These are phyloP conservation scores for Ligdia adustata DNA, from an alignment of 2,888 invertebrate species.

Conservation along the genomic window DNA sequence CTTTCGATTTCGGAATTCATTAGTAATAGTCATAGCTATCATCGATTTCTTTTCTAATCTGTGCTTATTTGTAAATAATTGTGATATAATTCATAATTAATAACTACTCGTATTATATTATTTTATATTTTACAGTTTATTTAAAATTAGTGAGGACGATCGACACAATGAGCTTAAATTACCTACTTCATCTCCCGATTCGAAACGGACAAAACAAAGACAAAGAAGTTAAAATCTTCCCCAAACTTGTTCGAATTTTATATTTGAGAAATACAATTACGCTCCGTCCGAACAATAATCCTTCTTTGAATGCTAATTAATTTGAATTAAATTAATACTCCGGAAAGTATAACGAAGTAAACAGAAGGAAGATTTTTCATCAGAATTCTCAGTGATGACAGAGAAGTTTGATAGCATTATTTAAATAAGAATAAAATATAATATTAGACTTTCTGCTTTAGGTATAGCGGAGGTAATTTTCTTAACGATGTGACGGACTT, in stretches of 20 bases:
- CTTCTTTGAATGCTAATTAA: slow-evolving; percentile 76
- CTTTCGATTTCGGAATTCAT: too few relatives aligned
- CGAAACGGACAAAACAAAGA: slow-evolving; percentile 35
- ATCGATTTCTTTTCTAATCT: too few relatives aligned
- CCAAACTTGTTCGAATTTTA: slow-evolving; percentile 59
- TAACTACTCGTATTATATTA: not conserved
- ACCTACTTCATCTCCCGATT: slow-evolving; percentile 7
- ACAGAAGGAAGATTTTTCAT: slow-evolving; percentile 51
- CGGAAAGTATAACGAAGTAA: slow-evolving; percentile 57
- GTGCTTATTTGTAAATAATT: too few relatives aligned
- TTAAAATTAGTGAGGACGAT: too few relatives aligned
- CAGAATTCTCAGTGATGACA: slow-evolving; percentile 45
- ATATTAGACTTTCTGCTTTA: not conserved
- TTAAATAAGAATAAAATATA: slow-evolving; percentile 14
- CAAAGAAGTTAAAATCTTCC: slow-evolving; percentile 47
- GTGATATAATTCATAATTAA: too few relatives aligned
- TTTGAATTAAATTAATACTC: slow-evolving; percentile 68
- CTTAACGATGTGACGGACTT: not conserved
- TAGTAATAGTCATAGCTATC: too few relatives aligned
- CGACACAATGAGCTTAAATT: slow-evolving; percentile 23
- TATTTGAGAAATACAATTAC: slow-evolving; percentile 61
- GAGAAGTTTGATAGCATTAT: slow-evolving; percentile 35
- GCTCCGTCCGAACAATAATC: slow-evolving; percentile 69
- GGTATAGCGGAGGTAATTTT: not conserved
- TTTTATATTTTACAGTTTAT: too few relatives aligned